Evolutionary conservation across 2,113 vertebrate genomes (phyloP).

Genomic region (Cichladusa arquata): DNA sequence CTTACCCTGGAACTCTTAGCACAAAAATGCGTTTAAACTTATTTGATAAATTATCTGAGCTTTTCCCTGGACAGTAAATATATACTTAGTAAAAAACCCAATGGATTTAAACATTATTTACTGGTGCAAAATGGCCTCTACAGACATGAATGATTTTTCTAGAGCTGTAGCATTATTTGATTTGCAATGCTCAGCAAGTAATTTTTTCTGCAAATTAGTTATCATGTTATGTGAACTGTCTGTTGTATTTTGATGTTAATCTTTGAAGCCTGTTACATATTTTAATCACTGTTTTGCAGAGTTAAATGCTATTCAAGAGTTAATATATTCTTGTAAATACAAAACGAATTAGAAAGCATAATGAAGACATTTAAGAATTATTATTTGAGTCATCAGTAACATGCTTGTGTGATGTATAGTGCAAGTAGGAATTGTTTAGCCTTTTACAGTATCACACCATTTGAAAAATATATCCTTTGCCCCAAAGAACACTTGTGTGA

Average conservation of each 20-base stretch:
- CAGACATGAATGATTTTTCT: background rate
- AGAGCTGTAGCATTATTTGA: background rate
- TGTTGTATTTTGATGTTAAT: background rate
- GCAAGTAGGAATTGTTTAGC: background rate
- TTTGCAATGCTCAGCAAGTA: conserved; percentile 15
- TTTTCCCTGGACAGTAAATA: background rate
- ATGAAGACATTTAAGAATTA: background rate
- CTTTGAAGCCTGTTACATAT: background rate
- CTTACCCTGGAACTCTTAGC: background rate
- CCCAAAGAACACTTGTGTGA: background rate
- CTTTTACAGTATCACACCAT: background rate
- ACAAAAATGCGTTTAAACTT: background rate
- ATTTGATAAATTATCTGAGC: background rate
- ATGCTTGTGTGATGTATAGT: background rate
- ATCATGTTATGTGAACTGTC: background rate
- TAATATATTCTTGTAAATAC: background rate
- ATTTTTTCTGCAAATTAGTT: background rate
- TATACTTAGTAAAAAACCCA: background rate
- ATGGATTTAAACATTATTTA: background rate
- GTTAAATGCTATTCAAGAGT: background rate
- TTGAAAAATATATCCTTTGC: background rate
- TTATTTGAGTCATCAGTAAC: background rate
- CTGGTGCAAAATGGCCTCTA: background rate
- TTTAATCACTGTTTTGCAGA: background rate
- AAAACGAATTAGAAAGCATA: background rate